These are phyloP conservation scores for Ridgeia piscesae DNA, from an alignment of 1,140 invertebrate species.

Conservation along the genomic window DNA sequence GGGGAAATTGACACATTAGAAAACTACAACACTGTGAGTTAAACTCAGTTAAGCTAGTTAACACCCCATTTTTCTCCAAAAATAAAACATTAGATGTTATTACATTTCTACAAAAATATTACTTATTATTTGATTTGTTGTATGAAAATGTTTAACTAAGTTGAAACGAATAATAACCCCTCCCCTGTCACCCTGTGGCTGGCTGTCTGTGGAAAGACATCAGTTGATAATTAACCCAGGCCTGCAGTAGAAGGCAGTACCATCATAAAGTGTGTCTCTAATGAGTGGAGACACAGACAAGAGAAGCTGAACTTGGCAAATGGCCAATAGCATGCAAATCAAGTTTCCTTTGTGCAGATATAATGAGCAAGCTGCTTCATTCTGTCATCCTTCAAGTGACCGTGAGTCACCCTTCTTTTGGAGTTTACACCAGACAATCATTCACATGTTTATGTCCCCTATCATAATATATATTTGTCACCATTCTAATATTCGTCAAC, in stretches of 20 bases:
- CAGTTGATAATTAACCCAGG: neutral
- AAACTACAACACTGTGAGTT: too few species aligned
- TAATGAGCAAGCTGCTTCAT: neutral
- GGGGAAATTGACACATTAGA: too few species aligned
- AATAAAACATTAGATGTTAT: too few species aligned
- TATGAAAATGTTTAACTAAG: too few species aligned
- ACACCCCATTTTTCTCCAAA: too few species aligned
- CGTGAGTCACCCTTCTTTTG: too few species aligned
- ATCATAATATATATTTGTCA: neutral
- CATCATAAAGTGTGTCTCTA: neutral
- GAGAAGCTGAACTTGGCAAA: neutral
- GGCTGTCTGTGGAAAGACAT: neutral
- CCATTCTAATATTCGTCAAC: neutral
- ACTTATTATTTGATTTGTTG: too few species aligned
- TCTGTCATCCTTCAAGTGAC: neutral
- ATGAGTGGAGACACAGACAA: neutral
- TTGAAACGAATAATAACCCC: neutral
- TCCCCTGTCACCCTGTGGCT: neutral
- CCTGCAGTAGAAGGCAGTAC: neutral
- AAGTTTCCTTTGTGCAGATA: neutral
- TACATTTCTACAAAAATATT: too few species aligned
- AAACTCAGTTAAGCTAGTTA: too few species aligned
- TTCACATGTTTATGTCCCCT: neutral
- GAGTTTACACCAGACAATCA: too few species aligned
- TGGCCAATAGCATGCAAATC: neutral